Evolutionary conservation across 2,797 vertebrate species (phyloP).

Genomic region (Phalloptychus januarius): DNA sequence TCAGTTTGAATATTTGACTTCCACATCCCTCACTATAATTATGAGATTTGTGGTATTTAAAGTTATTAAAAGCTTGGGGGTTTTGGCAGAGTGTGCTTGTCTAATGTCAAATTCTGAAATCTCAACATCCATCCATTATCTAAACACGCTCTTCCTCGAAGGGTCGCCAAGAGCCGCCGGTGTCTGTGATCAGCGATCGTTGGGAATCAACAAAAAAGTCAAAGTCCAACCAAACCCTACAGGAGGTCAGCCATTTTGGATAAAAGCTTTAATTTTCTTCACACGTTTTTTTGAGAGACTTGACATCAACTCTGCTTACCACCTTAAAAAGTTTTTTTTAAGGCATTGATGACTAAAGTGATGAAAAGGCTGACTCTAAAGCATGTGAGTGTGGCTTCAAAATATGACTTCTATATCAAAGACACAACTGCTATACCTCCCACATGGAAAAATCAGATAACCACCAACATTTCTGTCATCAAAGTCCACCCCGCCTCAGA

Average conservation of each 20-base stretch:
- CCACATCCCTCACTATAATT: neutral
- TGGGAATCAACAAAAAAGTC: neutral
- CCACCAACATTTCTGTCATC: neutral
- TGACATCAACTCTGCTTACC: neutral
- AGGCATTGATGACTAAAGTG: neutral
- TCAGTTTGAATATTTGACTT: neutral
- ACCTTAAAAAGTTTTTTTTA: neutral
- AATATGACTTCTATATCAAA: neutral
- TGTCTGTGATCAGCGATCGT: too few species aligned
- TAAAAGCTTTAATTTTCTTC: neutral
- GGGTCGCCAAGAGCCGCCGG: too few species aligned
- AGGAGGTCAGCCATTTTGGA: neutral
- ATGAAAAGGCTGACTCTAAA: neutral
- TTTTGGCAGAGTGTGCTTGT: neutral
- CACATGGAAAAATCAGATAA: neutral
- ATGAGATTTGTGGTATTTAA: neutral
- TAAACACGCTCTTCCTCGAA: too few species aligned
- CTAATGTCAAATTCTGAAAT: neutral
- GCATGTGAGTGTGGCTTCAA: neutral
- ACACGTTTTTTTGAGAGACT: neutral
- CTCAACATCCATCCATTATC: neutral
- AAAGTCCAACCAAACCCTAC: neutral
- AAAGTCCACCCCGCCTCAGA: neutral
- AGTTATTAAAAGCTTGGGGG: neutral
- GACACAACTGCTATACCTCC: neutral